Percentiles rank a stretch among this genome's conserved stretches.
Evolutionary conservation across 2,797 vertebrate genomes (phyloP).

Genomic region (Molothrus ater): DNA sequence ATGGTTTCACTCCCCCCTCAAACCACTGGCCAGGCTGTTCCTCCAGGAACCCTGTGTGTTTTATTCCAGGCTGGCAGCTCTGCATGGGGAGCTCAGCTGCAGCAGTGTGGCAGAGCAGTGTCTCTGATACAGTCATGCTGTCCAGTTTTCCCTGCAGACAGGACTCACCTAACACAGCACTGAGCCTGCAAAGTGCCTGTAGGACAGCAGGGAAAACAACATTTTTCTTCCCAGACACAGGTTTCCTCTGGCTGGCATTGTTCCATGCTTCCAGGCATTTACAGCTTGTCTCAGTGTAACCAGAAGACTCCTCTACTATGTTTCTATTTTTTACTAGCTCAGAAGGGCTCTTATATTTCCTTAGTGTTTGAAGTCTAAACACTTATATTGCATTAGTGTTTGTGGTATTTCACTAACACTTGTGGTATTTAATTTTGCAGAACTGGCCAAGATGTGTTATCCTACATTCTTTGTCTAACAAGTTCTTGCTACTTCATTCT

Average conservation of each 20-base stretch:
- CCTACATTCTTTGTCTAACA: neutral
- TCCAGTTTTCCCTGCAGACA: neutral
- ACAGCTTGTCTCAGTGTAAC: neutral
- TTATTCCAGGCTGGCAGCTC: neutral
- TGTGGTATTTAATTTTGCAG: neutral
- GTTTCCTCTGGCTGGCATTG: neutral
- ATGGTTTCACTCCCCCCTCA: neutral
- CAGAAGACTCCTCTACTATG: neutral
- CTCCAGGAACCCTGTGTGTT: fast-evolving
- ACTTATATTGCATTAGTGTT: neutral
- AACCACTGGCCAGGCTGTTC: neutral
- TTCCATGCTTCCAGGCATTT: neutral
- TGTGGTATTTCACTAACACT: neutral
- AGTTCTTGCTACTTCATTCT: neutral
- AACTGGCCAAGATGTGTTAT: neutral
- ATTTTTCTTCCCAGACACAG: neutral
- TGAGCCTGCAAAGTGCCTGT: neutral
- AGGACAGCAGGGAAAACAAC: neutral
- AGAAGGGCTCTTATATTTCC: neutral
- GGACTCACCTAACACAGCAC: neutral
- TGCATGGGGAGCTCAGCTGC: neutral
- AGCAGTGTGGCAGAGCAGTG: fast-evolving
- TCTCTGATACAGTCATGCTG: fast-evolving
- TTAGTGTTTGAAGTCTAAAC: neutral
- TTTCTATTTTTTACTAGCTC: neutral